A percentile compares a stretch with the other conserved stretches of the same genome.
Conservation (phyloP, 1,140 invertebrate species). For the Zaprionus vittiger region DNA sequence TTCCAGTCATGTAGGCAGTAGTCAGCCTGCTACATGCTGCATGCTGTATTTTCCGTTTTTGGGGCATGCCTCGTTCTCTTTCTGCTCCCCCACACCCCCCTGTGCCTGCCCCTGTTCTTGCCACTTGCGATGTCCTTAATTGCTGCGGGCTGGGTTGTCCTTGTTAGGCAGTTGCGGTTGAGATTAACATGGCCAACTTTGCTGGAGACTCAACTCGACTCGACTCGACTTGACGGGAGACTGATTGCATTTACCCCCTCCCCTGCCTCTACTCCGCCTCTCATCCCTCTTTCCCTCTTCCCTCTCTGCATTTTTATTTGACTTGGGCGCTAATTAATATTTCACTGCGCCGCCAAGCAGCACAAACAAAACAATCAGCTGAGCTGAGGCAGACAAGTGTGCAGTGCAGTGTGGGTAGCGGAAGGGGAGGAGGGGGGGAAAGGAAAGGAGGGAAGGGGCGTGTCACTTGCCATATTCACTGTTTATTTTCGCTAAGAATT, state of each 20-base stretch:
- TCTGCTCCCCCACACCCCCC: neutral
- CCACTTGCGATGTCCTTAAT: slow-evolving; percentile 68
- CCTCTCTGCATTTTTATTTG: slow-evolving; percentile 58
- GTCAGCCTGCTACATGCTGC: slow-evolving; percentile 33
- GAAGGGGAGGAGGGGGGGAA: no score
- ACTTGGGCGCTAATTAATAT: slow-evolving; percentile 76
- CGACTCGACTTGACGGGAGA: slow-evolving; percentile 13
- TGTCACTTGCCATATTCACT: slow-evolving; percentile 31
- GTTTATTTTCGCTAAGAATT: slow-evolving; percentile 48
- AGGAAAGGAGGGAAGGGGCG: neutral
- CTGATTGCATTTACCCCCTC: slow-evolving; percentile 38
- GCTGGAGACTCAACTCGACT: slow-evolving; percentile 17
- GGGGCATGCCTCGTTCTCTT: slow-evolving; percentile 38
- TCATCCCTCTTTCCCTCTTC: no score
- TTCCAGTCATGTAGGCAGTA: slow-evolving; percentile 21
- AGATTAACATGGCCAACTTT: slow-evolving; percentile 51
- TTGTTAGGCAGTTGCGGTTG: slow-evolving; percentile 30
- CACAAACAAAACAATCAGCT: slow-evolving; percentile 39
- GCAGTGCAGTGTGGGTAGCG: no score
- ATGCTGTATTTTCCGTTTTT: slow-evolving; percentile 33
- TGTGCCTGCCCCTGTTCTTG: slow-evolving; percentile 29
- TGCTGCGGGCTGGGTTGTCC: slow-evolving; percentile 59
- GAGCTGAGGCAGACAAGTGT: neutral
- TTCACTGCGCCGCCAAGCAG: slow-evolving; percentile 53
- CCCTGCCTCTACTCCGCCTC: no score